phyloP scores from a whole-genome alignment of 2,113 vertebrate genomes.

The Seriola quinqueradiata region DNA sequence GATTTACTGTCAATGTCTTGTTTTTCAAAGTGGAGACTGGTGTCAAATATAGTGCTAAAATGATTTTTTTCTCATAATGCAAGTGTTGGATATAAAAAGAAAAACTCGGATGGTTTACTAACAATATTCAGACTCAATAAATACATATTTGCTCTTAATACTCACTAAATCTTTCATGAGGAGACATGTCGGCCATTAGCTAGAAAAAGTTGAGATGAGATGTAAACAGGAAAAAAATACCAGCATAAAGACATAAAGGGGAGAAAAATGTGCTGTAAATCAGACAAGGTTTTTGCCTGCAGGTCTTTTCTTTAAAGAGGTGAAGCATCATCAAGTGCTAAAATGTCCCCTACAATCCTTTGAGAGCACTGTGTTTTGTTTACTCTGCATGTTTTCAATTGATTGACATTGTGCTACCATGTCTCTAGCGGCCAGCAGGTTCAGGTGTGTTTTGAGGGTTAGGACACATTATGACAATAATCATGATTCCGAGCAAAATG shows the following conservation, averaged over 20 bases:
- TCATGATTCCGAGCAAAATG: not conserved
- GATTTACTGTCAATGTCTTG: too few relatives aligned
- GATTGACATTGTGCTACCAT: not conserved
- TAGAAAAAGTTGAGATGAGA: not conserved
- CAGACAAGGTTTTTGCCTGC: too few relatives aligned
- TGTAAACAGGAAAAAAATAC: not conserved
- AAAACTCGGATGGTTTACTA: too few relatives aligned
- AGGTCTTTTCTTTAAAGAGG: too few relatives aligned
- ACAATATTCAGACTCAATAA: too few relatives aligned
- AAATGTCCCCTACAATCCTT: not conserved
- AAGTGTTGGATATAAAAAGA: too few relatives aligned
- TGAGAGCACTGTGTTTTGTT: not conserved
- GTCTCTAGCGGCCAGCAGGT: not conserved
- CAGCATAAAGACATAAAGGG: not conserved
- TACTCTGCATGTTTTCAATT: slow-evolving; percentile 5
- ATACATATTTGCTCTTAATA: too few relatives aligned
- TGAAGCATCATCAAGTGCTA: slow-evolving; percentile 3
- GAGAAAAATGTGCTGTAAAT: not conserved
- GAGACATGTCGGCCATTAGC: not conserved
- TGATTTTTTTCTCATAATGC: too few relatives aligned
- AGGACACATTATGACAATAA: not conserved
- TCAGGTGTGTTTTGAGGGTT: not conserved
- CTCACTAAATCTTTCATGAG: not conserved
- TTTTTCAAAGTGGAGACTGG: too few relatives aligned
- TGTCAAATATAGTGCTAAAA: too few relatives aligned